phyloP scores from a whole-genome alignment of 2,113 vertebrate genomes.

The Corythornis cristatus region DNA sequence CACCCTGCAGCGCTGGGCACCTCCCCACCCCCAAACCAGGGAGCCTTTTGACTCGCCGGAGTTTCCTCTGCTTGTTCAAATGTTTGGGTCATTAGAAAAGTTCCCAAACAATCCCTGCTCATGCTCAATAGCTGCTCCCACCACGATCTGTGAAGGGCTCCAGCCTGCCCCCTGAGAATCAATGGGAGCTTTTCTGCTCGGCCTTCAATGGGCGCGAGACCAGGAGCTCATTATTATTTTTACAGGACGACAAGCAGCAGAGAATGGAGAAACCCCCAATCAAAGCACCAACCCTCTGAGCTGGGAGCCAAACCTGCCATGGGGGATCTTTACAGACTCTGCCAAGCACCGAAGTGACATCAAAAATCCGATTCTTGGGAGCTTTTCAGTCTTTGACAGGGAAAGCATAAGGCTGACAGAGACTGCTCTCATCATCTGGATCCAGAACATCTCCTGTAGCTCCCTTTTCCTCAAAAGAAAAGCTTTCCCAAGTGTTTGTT shows the following conservation, averaged over 20 bases:
- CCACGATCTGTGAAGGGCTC: constrained; percentile 34
- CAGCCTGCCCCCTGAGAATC: constrained; percentile 29
- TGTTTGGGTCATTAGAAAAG: constrained; percentile 57
- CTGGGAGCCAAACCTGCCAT: neutral
- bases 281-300: neutral
- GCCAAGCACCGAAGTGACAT: constrained; percentile 29
- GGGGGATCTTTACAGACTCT: constrained; percentile 5
- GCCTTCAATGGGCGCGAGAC: constrained; percentile 31
- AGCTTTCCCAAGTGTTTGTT: neutral
- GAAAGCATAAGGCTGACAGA: neutral
- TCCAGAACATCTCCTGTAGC: neutral
- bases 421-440: neutral
- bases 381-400: neutral
- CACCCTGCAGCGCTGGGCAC: too few species aligned
- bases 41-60: neutral
- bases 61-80: constrained; percentile 50
- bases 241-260: constrained; percentile 5
- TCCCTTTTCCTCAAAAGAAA: neutral
- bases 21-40: neutral
- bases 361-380: neutral
- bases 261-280: neutral
- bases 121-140: constrained; percentile 55
- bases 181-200: constrained; percentile 26
- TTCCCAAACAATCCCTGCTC: constrained; percentile 43
- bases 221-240: constrained; percentile 54